Conservation (phyloP, 2,797 vertebrate genomes). For the Tragelaphus oryx region DNA sequence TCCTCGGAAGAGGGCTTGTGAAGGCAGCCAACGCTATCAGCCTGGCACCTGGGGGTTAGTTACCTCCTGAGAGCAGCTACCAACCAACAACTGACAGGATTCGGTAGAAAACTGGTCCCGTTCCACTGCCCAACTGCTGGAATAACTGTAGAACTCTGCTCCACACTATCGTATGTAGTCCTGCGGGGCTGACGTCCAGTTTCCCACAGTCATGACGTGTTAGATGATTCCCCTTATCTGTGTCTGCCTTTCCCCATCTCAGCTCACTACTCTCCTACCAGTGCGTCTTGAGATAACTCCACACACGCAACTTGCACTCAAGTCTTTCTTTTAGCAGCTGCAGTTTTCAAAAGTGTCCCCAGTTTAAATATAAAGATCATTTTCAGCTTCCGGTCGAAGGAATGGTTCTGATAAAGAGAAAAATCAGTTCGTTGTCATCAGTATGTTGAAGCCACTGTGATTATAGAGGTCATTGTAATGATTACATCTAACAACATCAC, state of each 20-base stretch:
- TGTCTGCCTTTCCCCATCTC: background rate
- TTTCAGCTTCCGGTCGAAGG: background rate
- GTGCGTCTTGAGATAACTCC: background rate
- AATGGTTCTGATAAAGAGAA: background rate
- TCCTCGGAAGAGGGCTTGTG: background rate
- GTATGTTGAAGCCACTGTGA: rapidly evolving
- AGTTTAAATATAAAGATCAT: background rate
- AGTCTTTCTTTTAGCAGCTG: background rate
- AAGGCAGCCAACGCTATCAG: background rate
- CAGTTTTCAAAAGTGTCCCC: background rate
- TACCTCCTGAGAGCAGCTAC: background rate
- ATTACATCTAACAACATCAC: background rate
- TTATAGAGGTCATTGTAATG: background rate
- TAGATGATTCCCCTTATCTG: rapidly evolving
- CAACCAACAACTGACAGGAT: background rate
- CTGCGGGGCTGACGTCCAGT: rapidly evolving
- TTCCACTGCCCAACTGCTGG: rapidly evolving
- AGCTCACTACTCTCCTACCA: rapidly evolving
- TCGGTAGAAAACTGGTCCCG: rapidly evolving
- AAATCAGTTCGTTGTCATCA: rapidly evolving
- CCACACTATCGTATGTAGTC: rapidly evolving
- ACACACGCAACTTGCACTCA: too few species aligned
- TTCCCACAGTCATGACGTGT: background rate
- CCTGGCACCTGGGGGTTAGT: rapidly evolving
- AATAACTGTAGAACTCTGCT: background rate